These are phyloP conservation scores for Vicugna pacos DNA, from an alignment of 2,113 vertebrate genomes.

Conservation along the genomic window DNA sequence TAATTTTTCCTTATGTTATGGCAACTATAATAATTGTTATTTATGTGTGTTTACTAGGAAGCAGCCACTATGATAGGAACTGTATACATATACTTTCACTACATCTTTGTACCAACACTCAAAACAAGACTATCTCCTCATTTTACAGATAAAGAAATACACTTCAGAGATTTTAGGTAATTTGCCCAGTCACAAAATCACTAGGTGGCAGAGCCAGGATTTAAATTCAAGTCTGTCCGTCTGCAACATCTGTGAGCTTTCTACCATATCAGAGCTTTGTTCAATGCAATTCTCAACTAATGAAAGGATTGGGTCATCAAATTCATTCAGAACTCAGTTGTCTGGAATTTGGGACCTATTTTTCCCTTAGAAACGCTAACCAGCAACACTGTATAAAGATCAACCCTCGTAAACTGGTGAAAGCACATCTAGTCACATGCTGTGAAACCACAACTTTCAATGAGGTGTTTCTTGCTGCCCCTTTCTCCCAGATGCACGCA, in stretches of 20 bases:
- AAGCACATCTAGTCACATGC: neutral
- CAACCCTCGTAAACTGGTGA: neutral
- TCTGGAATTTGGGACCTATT: neutral
- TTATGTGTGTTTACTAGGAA: neutral
- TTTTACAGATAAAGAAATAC: neutral
- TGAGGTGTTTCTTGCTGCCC: neutral
- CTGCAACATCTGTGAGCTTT: neutral
- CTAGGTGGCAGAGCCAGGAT: neutral
- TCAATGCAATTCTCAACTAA: neutral
- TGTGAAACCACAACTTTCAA: neutral
- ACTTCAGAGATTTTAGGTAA: neutral
- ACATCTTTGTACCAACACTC: neutral
- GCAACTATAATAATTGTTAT: neutral
- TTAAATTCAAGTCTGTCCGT: neutral
- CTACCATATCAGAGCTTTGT: neutral
- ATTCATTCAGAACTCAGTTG: conserved; percentile 11
- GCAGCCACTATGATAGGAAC: neutral
- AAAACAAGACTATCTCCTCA: neutral
- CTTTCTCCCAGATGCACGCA: neutral
- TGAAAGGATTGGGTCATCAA: neutral
- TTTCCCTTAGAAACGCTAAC: conserved; percentile 40
- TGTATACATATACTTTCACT: neutral
- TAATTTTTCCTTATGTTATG: neutral
- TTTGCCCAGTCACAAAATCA: neutral
- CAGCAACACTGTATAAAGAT: neutral